Evolutionary conservation across 2,888 invertebrate species (phyloP).

Genomic region (Deilephila porcellus): DNA sequence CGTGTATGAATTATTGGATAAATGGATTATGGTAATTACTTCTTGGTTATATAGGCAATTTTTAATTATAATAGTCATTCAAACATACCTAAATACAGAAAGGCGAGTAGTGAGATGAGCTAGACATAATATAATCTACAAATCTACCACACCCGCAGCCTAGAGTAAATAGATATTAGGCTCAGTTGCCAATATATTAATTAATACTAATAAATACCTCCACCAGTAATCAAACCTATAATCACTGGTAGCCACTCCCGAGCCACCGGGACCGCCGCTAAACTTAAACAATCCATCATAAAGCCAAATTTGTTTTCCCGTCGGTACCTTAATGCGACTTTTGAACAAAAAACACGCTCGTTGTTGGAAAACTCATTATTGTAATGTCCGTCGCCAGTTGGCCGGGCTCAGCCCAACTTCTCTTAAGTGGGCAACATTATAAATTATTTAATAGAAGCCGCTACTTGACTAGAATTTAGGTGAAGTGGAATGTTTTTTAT

Average conservation of each 20-base stretch:
- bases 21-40: too few species aligned
- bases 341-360: slow-evolving; percentile 64
- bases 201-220: background rate
- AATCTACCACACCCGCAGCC: too few species aligned
- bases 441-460: slow-evolving; percentile 50
- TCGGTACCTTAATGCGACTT: slow-evolving; percentile 72
- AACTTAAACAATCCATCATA: slow-evolving; percentile 39
- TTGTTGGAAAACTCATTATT: slow-evolving; percentile 75
- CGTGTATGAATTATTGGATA: too few species aligned
- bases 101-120: too few species aligned
- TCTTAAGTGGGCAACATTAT: slow-evolving; percentile 49
- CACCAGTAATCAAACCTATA: background rate
- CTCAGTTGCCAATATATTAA: too few species aligned
- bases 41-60: too few species aligned
- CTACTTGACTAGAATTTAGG: background rate
- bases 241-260: slow-evolving; percentile 17
- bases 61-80: too few species aligned
- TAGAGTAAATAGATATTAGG: too few species aligned
- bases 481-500: background rate
- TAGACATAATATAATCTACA: too few species aligned
- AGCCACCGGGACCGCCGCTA: slow-evolving; percentile 34
- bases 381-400: slow-evolving; percentile 79
- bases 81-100: too few species aligned
- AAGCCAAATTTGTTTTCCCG: slow-evolving; percentile 48
- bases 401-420: slow-evolving; percentile 47